A percentile compares a stretch with the other conserved stretches of the same genome.
Evolutionary conservation across 1,140 invertebrate genomes (phyloP).

Genomic region (Sweltsa coloradensis): DNA sequence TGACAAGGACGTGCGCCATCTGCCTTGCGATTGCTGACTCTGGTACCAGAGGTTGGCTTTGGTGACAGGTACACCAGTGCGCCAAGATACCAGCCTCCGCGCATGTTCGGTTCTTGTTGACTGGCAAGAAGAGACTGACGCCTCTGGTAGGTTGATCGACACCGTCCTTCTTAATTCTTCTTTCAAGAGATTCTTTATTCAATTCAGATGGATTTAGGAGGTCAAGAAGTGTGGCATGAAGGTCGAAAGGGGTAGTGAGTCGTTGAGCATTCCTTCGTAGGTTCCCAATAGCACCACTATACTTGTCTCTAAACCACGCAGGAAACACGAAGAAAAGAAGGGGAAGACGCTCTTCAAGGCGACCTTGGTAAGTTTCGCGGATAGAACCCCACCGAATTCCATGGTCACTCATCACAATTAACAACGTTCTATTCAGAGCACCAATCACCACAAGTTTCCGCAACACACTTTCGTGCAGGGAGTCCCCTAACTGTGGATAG

Average conservation of each 20-base stretch:
- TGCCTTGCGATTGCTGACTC: not conserved
- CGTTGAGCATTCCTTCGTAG: constrained; percentile 37
- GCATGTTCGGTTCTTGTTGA: constrained; percentile 63
- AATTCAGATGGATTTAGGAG: constrained; percentile 36
- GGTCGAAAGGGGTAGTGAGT: constrained; percentile 45
- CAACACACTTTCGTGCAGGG: constrained; percentile 26
- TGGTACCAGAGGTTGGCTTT: constrained; percentile 24
- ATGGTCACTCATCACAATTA: constrained; percentile 59
- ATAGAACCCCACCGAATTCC: constrained; percentile 54
- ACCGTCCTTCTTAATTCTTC: too few species aligned
- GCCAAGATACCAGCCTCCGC: constrained; percentile 55
- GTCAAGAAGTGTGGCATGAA: constrained; percentile 50
- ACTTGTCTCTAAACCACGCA: constrained; percentile 38
- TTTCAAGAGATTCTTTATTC: constrained; percentile 20
- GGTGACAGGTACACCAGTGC: constrained; percentile 76
- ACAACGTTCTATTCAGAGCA: constrained; percentile 34
- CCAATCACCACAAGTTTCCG: constrained; percentile 19
- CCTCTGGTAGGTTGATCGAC: constrained; percentile 34
- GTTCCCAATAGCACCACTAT: constrained; percentile 34
- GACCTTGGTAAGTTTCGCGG: constrained; percentile 41
- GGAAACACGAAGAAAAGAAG: constrained; percentile 48
- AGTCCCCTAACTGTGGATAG: constrained; percentile 31
- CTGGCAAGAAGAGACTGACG: constrained; percentile 61
- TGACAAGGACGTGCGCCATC: constrained; percentile 34
- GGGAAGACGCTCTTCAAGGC: constrained; percentile 55